Conservation (phyloP, 2,113 vertebrate species). For the Uria lomvia region DNA sequence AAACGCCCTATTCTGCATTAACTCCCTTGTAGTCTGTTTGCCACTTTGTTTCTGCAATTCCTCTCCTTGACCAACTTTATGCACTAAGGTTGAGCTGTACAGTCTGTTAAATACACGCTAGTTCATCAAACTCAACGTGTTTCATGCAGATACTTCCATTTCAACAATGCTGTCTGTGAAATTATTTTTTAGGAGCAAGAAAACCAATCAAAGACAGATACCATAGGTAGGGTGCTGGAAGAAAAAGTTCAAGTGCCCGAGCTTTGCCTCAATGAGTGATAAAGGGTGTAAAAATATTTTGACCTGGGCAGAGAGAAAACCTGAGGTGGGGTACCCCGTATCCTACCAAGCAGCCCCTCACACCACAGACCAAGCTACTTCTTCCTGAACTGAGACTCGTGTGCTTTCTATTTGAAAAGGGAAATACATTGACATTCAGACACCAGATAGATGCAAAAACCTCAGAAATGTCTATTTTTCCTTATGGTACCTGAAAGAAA, state of each 20-base stretch:
- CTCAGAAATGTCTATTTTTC: not conserved
- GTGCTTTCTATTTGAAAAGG: not conserved
- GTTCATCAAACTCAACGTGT: not conserved
- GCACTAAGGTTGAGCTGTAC: not conserved
- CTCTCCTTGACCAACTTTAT: not conserved
- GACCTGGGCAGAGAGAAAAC: not conserved
- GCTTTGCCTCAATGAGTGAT: not conserved
- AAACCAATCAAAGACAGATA: not conserved
- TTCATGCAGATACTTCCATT: not conserved
- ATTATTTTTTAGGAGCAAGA: not conserved
- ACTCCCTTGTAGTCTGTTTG: not conserved
- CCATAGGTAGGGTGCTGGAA: not conserved
- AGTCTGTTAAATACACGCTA: not conserved
- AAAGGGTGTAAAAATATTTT: not conserved
- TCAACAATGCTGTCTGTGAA: not conserved
- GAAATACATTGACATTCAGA: not conserved
- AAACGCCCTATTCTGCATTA: not conserved
- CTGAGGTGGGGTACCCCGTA: not conserved
- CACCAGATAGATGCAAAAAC: not conserved
- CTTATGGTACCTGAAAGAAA: not conserved
- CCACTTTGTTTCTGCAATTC: not conserved
- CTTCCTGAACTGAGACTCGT: rapidly evolving
- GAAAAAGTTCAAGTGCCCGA: not conserved
- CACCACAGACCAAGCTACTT: not conserved
- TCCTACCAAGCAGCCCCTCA: not conserved